Percentiles rank a stretch among this genome's conserved stretches.
Conservation (phyloP, 2,113 vertebrate species). For the Genyomyrus donnyi region DNA sequence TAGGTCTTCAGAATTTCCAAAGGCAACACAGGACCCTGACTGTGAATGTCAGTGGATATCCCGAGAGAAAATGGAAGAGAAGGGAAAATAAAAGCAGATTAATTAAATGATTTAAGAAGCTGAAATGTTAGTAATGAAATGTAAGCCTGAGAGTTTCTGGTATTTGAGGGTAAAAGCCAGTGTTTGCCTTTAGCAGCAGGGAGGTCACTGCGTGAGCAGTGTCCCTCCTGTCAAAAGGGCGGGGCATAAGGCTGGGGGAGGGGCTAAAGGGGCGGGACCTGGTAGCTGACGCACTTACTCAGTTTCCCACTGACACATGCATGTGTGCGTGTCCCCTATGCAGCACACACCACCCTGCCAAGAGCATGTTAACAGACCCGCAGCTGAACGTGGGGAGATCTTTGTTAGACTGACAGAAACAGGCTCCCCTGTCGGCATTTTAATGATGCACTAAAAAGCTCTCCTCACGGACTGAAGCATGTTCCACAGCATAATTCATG, state of each 20-base stretch:
- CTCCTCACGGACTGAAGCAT: constrained; percentile 8
- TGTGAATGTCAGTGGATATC: background rate
- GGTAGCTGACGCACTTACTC: background rate
- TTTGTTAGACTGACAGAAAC: constrained; percentile 35
- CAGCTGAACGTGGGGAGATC: background rate
- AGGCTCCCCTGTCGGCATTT: constrained; percentile 37
- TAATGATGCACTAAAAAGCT: constrained; percentile 33
- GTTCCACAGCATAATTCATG: background rate
- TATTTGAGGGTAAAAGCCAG: background rate
- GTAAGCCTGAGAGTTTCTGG: background rate
- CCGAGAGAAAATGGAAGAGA: background rate
- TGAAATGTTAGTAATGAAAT: background rate
- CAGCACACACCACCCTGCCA: background rate
- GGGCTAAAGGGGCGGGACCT: background rate
- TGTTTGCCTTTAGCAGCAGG: background rate
- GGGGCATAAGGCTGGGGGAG: background rate
- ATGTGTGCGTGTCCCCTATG: background rate
- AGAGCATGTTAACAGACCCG: background rate
- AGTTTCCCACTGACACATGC: constrained; percentile 4
- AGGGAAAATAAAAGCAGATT: background rate
- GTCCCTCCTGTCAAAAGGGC: background rate
- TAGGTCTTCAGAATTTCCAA: background rate
- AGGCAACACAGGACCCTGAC: background rate
- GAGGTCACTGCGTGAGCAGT: background rate
- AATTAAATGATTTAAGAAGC: background rate